phyloP scores from a whole-genome alignment of 2,113 vertebrate genomes.

The Istiophorus platypterus region DNA sequence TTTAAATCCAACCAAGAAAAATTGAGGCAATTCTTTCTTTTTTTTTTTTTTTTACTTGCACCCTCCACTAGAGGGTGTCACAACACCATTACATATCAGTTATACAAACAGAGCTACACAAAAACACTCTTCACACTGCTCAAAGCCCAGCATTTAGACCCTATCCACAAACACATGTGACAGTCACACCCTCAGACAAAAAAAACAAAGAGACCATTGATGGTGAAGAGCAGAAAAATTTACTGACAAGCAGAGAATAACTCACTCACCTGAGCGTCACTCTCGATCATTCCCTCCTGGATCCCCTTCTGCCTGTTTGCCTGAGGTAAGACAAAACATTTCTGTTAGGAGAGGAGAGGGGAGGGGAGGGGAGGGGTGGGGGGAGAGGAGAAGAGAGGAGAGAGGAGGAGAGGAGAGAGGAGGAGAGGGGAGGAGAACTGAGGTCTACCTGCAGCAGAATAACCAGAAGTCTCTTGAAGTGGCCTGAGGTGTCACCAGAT shows the following conservation, averaged over 20 bases:
- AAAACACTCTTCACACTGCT: not conserved
- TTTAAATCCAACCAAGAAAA: not conserved
- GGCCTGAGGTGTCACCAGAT: slow-evolving; percentile 91
- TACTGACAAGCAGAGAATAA: not conserved
- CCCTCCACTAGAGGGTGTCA: slow-evolving; percentile 15
- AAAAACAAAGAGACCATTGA: slow-evolving; percentile 53
- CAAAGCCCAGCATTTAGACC: not conserved
- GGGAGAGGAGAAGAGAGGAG: not conserved
- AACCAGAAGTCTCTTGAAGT: slow-evolving; percentile 93
- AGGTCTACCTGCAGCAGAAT: slow-evolving; percentile 92
- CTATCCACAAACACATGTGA: slow-evolving; percentile 48
- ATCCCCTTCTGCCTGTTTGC: slow-evolving; percentile 89
- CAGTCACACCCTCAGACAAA: slow-evolving; percentile 33
- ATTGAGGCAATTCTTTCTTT: not conserved
- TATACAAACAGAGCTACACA: not conserved
- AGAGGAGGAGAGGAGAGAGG: not conserved
- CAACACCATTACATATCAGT: not conserved
- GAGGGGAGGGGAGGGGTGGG: not conserved
- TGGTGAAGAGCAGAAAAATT: slow-evolving; percentile 10
- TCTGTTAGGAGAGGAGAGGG: not conserved
- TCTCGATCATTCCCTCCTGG: slow-evolving; percentile 86
- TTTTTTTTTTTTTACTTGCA: not conserved
- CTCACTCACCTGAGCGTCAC: slow-evolving; percentile 91
- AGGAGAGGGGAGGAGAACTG: not conserved
- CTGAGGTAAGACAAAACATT: slow-evolving; percentile 76